Conservation (phyloP, 2,888 invertebrate species). For the Eilema griseolum region DNA sequence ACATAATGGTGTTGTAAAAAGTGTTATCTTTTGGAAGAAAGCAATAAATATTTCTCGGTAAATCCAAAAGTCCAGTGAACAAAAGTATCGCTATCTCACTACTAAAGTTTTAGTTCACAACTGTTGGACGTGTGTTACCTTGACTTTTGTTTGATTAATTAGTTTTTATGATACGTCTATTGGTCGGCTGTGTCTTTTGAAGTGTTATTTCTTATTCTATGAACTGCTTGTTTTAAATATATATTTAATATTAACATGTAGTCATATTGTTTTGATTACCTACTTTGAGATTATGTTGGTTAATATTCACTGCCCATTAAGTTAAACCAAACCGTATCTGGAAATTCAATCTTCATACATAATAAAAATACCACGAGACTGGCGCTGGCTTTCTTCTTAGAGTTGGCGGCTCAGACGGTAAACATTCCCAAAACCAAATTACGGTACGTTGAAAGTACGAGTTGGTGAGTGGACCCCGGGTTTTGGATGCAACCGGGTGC, state of each 20-base stretch:
- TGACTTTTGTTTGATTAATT: conserved; percentile 26
- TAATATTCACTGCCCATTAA: neutral
- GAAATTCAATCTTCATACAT: neutral
- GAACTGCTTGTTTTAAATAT: neutral
- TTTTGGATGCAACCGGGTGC: neutral
- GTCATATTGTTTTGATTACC: neutral
- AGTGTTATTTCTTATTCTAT: neutral
- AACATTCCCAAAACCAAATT: too few relatives aligned
- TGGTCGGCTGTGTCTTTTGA: neutral
- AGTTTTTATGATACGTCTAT: conserved; percentile 14
- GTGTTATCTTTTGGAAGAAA: conserved; percentile 46
- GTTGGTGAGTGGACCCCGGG: too few relatives aligned
- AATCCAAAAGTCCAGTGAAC: conserved; percentile 36
- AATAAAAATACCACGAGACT: neutral
- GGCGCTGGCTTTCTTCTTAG: too few relatives aligned
- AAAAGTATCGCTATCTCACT: conserved; percentile 41
- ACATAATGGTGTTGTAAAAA: conserved; percentile 40
- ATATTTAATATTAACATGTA: neutral
- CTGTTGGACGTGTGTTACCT: conserved; percentile 17
- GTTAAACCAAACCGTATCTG: neutral
- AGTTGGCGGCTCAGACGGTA: too few relatives aligned
- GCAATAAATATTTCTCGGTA: conserved; percentile 53
- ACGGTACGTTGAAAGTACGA: too few relatives aligned
- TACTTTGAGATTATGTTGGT: neutral
- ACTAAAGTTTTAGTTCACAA: conserved; percentile 33